Percentiles rank a stretch among this genome's conserved stretches.
Conservation (phyloP, 1,140 invertebrate genomes). For the Paramacrobiotus metropolitanus region DNA sequence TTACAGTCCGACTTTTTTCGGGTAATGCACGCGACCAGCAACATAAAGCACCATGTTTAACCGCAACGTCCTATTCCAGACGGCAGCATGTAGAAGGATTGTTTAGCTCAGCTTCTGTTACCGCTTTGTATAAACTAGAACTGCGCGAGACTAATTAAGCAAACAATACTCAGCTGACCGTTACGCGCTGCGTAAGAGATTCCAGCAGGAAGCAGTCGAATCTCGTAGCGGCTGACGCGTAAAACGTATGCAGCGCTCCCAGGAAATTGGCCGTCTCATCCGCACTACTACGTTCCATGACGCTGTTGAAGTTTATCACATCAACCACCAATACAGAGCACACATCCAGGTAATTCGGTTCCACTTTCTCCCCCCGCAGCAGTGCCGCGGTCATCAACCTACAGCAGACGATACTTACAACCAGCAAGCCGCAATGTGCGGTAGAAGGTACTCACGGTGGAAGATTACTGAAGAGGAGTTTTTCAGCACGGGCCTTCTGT, state of each 20-base stretch:
- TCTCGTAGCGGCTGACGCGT: background rate
- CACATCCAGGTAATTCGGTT: background rate
- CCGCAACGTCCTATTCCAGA: too few species aligned
- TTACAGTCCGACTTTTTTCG: too few species aligned
- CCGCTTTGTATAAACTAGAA: too few species aligned
- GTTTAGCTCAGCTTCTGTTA: too few species aligned
- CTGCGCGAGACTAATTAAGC: too few species aligned
- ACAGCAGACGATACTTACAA: too few species aligned
- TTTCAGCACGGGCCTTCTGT: slow-evolving; percentile 89
- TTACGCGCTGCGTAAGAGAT: background rate
- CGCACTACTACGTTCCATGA: background rate
- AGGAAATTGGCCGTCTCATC: background rate
- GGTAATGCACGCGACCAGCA: too few species aligned
- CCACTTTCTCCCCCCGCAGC: background rate
- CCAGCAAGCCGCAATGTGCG: background rate
- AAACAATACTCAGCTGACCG: background rate
- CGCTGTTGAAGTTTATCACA: background rate
- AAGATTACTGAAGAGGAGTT: slow-evolving; percentile 43
- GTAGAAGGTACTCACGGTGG: background rate
- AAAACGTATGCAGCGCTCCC: background rate
- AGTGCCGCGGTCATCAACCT: background rate
- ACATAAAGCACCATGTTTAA: too few species aligned
- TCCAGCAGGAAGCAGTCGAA: background rate
- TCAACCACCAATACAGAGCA: background rate
- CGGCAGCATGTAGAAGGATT: too few species aligned